A percentile compares a stretch with the other conserved stretches of the same genome.
These are phyloP conservation scores for Ophraella communa DNA, from an alignment of 2,888 invertebrate genomes.

Conservation along the genomic window DNA sequence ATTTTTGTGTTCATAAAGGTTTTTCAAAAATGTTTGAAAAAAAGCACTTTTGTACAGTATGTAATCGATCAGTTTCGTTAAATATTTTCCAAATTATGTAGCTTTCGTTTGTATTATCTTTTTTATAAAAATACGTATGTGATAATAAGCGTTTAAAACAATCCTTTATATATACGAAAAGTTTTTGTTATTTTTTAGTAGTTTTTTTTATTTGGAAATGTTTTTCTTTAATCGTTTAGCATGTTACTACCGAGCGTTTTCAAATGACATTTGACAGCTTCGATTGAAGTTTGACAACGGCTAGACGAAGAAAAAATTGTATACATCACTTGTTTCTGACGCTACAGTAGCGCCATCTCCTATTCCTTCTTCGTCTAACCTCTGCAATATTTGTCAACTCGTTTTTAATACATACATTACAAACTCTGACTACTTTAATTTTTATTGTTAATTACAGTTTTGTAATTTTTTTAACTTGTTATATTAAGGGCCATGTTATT, in stretches of 20 bases:
- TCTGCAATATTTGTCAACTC: too few species aligned
- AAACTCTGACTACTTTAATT: too few species aligned
- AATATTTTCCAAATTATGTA: constrained; percentile 22
- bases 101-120: neutral
- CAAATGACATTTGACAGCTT: too few species aligned
- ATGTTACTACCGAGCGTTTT: too few species aligned
- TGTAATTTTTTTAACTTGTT: constrained; percentile 32
- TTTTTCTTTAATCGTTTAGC: too few species aligned
- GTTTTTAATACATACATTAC: too few species aligned
- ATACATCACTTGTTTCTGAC: too few species aligned
- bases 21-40: constrained; percentile 16
- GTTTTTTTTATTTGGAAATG: too few species aligned
- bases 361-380: too few species aligned
- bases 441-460: neutral
- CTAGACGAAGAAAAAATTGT: too few species aligned
- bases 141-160: constrained; percentile 19
- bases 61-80: constrained; percentile 21
- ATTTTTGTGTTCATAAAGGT: constrained; percentile 30
- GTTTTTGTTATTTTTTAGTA: neutral
- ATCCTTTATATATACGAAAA: neutral
- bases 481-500: constrained; percentile 32
- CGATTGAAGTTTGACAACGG: too few species aligned
- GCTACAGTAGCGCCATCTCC: too few species aligned
- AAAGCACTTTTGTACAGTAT: constrained; percentile 19
- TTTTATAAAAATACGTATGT: neutral